Conservation (phyloP, 53 echinoderm and acorn worm species). For the Glandiceps talaboti region DNA sequence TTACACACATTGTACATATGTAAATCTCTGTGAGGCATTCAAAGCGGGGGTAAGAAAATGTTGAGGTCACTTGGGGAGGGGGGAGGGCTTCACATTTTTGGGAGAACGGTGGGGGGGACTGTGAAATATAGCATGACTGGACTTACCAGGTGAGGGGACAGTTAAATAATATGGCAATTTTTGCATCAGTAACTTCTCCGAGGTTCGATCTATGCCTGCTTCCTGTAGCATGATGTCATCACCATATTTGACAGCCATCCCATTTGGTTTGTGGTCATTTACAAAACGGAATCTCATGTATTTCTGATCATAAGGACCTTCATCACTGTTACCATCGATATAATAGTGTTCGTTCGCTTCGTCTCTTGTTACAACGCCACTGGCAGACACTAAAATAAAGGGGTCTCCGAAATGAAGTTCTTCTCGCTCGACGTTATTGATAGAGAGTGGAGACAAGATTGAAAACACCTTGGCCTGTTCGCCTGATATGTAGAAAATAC, state of each 20-base stretch:
- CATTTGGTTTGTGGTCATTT: background rate
- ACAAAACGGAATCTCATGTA: background rate
- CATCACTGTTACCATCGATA: background rate
- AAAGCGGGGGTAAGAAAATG: no score
- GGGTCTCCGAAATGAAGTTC: background rate
- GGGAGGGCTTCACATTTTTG: no score
- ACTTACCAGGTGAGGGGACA: background rate
- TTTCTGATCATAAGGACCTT: background rate
- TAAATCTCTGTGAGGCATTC: no score
- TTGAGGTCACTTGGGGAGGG: no score
- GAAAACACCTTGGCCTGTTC: background rate
- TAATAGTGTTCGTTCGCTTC: background rate
- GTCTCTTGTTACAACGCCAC: background rate
- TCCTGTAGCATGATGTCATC: background rate
- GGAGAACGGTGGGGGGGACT: no score
- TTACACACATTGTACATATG: no score
- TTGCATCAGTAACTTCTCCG: background rate
- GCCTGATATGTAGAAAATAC: no score
- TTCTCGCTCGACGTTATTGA: background rate
- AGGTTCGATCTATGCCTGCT: background rate
- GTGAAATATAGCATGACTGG: no score
- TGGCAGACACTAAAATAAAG: background rate
- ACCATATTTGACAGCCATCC: background rate
- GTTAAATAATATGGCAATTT: background rate
- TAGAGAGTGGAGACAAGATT: background rate